A percentile compares a stretch with the other conserved stretches of the same genome.
Conservation (phyloP, 2,113 vertebrate species). For the Gymnocephalus cernua region DNA sequence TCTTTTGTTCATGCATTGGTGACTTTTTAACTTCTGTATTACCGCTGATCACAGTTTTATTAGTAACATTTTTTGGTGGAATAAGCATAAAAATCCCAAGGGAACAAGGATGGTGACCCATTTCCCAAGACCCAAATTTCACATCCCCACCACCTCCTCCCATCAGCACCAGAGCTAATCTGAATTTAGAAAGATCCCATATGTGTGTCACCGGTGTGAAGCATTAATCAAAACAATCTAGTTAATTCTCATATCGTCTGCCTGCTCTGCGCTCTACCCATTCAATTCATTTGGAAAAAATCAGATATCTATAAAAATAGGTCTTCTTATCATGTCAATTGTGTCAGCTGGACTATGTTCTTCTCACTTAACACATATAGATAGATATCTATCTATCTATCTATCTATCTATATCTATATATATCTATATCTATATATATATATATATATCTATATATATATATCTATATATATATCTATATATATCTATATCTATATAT, state of each 20-base stretch:
- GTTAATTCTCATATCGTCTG: slow-evolving; percentile 1
- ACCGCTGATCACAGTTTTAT: background rate
- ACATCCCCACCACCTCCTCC: background rate
- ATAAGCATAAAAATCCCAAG: background rate
- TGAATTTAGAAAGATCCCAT: background rate
- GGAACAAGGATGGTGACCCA: background rate
- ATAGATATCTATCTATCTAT: no score
- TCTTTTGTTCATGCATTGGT: background rate
- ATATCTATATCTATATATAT: no score
- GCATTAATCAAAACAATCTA: slow-evolving; percentile 7
- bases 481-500: no score
- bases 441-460: no score
- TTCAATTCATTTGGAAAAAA: slow-evolving; percentile 14
- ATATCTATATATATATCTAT: no score
- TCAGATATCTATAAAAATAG: background rate
- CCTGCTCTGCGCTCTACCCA: background rate
- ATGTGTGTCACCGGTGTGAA: background rate
- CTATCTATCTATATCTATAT: no score
- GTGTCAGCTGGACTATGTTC: no score
- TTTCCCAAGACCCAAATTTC: background rate
- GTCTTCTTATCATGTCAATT: background rate
- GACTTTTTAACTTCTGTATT: background rate
- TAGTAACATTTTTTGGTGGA: background rate
- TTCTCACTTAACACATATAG: background rate
- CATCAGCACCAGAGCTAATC: background rate